A percentile compares a stretch with the other conserved stretches of the same genome.
These are phyloP conservation scores for Meteorus cinctellus DNA, from an alignment of 2,888 invertebrate species.

Conservation along the genomic window DNA sequence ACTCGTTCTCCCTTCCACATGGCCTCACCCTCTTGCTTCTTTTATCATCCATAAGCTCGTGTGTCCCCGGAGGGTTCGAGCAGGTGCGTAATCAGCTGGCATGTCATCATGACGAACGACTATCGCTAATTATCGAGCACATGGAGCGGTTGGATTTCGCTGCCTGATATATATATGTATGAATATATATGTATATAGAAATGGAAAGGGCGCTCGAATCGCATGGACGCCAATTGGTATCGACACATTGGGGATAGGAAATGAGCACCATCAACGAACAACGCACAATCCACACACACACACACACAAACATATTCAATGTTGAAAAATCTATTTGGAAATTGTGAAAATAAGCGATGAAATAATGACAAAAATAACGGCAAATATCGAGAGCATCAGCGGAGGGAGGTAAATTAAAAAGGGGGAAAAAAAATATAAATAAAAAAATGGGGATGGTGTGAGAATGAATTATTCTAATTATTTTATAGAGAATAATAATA, in stretches of 20 bases:
- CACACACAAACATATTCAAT: neutral
- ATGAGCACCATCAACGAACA: conserved; percentile 31
- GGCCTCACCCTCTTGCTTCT: conserved; percentile 8
- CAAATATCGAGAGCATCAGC: neutral
- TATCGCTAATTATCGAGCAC: conserved; percentile 67
- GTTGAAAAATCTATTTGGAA: neutral
- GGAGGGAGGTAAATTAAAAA: neutral
- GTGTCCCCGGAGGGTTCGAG: conserved; percentile 43
- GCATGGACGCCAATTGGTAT: conserved; percentile 56
- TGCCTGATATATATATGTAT: conserved; percentile 47
- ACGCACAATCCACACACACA: neutral
- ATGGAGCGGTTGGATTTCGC: conserved; percentile 42
- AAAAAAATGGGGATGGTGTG: neutral
- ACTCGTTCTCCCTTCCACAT: neutral
- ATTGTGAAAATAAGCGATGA: conserved; percentile 4
- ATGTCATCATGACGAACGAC: conserved; percentile 66
- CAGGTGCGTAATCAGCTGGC: conserved; percentile 65
- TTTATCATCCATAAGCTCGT: neutral
- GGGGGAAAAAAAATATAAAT: neutral
- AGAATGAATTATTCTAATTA: conserved; percentile 29
- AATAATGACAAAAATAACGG: conserved; percentile 17
- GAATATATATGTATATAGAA: conserved; percentile 39
- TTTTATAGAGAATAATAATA: conserved; percentile 21
- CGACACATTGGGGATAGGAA: conserved; percentile 50
- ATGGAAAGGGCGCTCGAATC: conserved; percentile 39